A percentile compares a stretch with the other conserved stretches of the same genome.
phyloP scores from a whole-genome alignment of 2,797 vertebrate genomes.

The Gymnoscopelus braueri region DNA sequence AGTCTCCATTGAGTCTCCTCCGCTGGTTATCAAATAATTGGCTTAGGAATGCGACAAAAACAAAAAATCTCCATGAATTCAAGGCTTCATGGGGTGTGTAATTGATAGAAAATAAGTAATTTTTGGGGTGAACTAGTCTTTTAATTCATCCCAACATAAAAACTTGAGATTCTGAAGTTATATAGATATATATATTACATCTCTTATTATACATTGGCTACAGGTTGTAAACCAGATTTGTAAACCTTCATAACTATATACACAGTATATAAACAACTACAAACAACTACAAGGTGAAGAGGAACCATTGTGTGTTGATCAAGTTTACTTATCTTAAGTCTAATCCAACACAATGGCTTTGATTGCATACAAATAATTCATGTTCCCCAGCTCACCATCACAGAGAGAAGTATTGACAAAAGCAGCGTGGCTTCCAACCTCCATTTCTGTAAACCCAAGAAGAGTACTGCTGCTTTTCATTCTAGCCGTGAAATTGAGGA shows the following conservation, averaged over 20 bases:
- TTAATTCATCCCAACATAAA: neutral
- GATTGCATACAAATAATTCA: neutral
- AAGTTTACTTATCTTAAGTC: slow-evolving; percentile 37
- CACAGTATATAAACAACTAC: neutral
- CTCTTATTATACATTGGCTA: slow-evolving; percentile 28
- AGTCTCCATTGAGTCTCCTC: too few species aligned
- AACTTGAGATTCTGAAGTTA: neutral
- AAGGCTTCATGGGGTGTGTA: too few species aligned
- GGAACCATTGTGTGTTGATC: slow-evolving; percentile 28
- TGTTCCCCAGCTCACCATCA: neutral
- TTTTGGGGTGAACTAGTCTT: slow-evolving; percentile 12
- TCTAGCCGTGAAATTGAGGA: too few species aligned
- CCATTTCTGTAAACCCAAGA: too few species aligned
- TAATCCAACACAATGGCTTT: neutral
- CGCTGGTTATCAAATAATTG: too few species aligned
- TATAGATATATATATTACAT: slow-evolving; percentile 33
- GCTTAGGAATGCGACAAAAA: too few species aligned
- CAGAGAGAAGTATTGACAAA: neutral
- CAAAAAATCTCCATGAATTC: too few species aligned
- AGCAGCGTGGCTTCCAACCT: too few species aligned
- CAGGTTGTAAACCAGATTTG: slow-evolving; percentile 32
- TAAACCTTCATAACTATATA: slow-evolving; percentile 41
- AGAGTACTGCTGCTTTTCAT: too few species aligned
- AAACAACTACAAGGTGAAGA: slow-evolving; percentile 8
- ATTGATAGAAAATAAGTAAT: too few species aligned